Percentiles rank a stretch among this genome's conserved stretches.
phyloP scores from a whole-genome alignment of 1,140 invertebrate genomes.

The Babylonia areolata region DNA sequence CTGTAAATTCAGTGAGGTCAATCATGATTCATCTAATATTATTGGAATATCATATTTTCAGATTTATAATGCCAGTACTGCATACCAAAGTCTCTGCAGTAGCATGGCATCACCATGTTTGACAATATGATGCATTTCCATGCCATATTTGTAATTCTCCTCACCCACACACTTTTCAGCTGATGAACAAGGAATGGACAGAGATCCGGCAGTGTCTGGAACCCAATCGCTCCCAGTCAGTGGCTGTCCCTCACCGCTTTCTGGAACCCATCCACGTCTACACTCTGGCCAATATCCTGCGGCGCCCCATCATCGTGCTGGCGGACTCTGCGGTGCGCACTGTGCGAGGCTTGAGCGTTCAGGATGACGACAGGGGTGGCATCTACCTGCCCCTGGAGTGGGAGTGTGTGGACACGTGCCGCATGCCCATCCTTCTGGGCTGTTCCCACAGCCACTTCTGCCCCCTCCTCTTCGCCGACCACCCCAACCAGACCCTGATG shows the following conservation, averaged over 20 bases:
- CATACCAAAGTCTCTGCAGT: too few relatives aligned
- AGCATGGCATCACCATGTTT: too few relatives aligned
- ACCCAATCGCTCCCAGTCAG: conserved; percentile 28
- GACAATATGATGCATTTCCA: too few relatives aligned
- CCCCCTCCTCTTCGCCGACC: conserved; percentile 79
- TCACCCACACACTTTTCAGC: conserved; percentile 43
- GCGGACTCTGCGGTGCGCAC: conserved; percentile 76
- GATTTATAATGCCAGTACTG: too few relatives aligned
- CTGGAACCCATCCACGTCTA: conserved; percentile 90
- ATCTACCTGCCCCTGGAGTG: conserved; percentile 91
- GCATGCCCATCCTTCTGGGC: conserved; percentile 80
- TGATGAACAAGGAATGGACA: conserved; percentile 62
- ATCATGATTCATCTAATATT: too few relatives aligned
- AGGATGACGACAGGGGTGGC: conserved; percentile 83
- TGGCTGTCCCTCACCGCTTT: conserved; percentile 81
- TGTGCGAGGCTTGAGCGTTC: conserved; percentile 78
- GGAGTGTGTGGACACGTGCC: conserved; percentile 80
- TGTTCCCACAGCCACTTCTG: conserved; percentile 93
- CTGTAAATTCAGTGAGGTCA: neutral
- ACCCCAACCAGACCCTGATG: conserved; percentile 9
- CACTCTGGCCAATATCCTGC: conserved; percentile 88
- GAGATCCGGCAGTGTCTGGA: conserved; percentile 56
- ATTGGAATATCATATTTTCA: too few relatives aligned
- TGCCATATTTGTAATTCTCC: neutral
- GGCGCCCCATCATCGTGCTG: conserved; percentile 89